Conservation (phyloP, 2,797 vertebrate genomes). For the Pampus argenteus region DNA sequence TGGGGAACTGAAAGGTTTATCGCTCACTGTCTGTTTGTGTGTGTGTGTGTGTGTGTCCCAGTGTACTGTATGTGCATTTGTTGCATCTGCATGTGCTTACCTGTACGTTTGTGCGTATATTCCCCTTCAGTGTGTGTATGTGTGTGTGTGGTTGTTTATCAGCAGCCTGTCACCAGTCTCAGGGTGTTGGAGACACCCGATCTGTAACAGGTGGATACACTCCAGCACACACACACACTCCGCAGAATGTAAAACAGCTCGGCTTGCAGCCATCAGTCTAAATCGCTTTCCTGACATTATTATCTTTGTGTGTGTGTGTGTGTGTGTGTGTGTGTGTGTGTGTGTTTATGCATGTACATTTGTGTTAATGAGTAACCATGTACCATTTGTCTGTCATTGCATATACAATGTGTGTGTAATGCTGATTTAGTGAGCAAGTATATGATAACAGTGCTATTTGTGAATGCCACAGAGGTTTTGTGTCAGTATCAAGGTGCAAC, state of each 20-base stretch:
- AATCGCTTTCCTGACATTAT: constrained; percentile 33
- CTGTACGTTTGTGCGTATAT: constrained; percentile 1
- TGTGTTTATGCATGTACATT: neutral
- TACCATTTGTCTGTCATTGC: constrained; percentile 24
- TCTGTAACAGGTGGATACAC: constrained; percentile 79
- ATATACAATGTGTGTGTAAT: neutral
- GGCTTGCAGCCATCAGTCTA: constrained; percentile 62
- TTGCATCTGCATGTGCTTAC: constrained; percentile 9
- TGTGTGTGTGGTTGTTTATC: constrained; percentile 70
- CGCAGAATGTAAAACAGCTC: constrained; percentile 72
- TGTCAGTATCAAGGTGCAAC: constrained; percentile 29
- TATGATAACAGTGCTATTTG: constrained; percentile 10
- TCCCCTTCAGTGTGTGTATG: neutral
- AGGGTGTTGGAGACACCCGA: constrained; percentile 64
- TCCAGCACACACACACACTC: constrained; percentile 60
- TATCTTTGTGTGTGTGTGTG: neutral
- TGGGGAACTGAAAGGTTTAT: constrained; percentile 25
- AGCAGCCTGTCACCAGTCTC: constrained; percentile 72
- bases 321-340: neutral
- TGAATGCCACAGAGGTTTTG: constrained; percentile 12
- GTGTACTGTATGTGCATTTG: constrained; percentile 12
- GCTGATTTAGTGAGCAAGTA: constrained; percentile 26
- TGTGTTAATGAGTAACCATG: constrained; percentile 36
- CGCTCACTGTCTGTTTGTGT: constrained; percentile 4
- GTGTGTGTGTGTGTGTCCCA: constrained; percentile 19